Conservation (phyloP, 2,888 invertebrate species). For the Acanthosoma haemorrhoidale region DNA sequence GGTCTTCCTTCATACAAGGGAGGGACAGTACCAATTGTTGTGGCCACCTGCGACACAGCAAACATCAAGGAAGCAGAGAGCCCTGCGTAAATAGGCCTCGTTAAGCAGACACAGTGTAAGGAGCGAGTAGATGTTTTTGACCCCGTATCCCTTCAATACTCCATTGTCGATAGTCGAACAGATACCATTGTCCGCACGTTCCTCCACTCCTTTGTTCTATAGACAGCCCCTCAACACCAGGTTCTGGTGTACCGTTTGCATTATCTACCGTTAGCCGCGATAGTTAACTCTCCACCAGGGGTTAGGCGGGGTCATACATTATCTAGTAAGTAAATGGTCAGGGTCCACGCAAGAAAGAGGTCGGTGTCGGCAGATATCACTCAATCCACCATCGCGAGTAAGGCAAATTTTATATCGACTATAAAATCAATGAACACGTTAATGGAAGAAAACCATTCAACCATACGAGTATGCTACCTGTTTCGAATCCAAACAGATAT, state of each 20-base stretch:
- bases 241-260: conserved; percentile 5
- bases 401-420: no score
- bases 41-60: neutral
- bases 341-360: neutral
- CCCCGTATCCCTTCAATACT: neutral
- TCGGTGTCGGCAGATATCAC: neutral
- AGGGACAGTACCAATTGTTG: no score
- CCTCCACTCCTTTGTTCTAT: conserved; percentile 8
- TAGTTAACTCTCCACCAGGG: neutral
- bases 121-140: conserved; percentile 19
- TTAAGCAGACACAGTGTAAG: no score
- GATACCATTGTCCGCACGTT: conserved; percentile 24
- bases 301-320: neutral
- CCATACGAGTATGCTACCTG: no score
- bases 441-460: no score
- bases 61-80: neutral
- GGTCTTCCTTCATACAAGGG: no score
- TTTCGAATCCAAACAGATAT: no score
- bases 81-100: neutral
- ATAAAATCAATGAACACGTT: neutral
- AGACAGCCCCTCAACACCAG: conserved; percentile 3
- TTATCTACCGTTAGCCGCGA: conserved; percentile 22
- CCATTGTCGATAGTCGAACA: conserved; percentile 6
- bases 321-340: no score
- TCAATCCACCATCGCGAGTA: no score